A percentile compares a stretch with the other conserved stretches of the same genome.
Evolutionary conservation across 2,888 invertebrate species (phyloP).

Genomic region (Ellobium chinense): DNA sequence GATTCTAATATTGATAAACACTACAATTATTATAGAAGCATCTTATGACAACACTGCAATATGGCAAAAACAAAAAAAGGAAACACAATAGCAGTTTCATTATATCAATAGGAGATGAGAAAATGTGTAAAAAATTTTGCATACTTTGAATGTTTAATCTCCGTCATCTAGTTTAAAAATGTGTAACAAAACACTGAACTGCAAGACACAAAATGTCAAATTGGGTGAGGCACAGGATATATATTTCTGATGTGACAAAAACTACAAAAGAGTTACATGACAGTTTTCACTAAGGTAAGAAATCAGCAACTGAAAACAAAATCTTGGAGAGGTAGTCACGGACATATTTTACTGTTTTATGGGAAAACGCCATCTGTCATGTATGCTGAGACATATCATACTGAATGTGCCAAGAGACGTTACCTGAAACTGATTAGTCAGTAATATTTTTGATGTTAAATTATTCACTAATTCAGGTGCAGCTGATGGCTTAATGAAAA

Average conservation of each 20-base stretch:
- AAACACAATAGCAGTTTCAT: not conserved
- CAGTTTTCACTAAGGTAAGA: too few relatives aligned
- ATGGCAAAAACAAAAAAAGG: not conserved
- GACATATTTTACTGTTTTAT: too few relatives aligned
- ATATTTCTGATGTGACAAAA: too few relatives aligned
- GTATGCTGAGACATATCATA: too few relatives aligned
- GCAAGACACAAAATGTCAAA: not conserved
- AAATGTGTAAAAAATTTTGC: not conserved
- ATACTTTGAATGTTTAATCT: not conserved
- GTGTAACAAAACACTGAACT: not conserved
- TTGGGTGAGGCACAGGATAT: not conserved
- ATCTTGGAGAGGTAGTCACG: too few relatives aligned
- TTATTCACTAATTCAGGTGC: too few relatives aligned
- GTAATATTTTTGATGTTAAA: too few relatives aligned
- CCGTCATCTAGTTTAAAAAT: not conserved
- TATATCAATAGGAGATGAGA: not conserved
- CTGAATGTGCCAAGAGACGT: too few relatives aligned
- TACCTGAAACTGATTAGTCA: too few relatives aligned
- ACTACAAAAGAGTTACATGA: too few relatives aligned
- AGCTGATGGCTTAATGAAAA: too few relatives aligned
- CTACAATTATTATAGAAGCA: not conserved
- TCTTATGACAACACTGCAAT: not conserved
- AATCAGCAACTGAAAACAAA: not conserved
- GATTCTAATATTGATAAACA: not conserved
- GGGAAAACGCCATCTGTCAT: too few relatives aligned